phyloP scores from a whole-genome alignment of 1,140 invertebrate genomes.

The Temnothorax nylanderi region DNA sequence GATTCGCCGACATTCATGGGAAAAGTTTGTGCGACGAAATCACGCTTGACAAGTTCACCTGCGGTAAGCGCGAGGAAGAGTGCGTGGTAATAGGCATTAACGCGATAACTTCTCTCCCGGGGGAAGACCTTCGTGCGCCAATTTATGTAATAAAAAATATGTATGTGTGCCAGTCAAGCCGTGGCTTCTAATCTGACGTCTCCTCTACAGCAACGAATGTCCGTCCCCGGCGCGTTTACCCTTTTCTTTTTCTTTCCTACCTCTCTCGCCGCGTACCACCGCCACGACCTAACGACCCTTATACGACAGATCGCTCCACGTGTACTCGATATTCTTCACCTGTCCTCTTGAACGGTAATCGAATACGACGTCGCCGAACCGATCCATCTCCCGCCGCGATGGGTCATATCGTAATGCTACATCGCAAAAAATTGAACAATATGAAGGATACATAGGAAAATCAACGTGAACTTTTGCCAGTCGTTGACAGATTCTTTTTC shows the following conservation, averaged over 20 bases:
- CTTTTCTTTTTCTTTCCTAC: constrained; percentile 10
- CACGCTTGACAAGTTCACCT: constrained; percentile 25
- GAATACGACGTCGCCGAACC: constrained; percentile 56
- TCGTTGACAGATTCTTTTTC: background rate
- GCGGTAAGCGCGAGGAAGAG: constrained; percentile 38
- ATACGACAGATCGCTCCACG: constrained; percentile 38
- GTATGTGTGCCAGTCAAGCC: constrained; percentile 83
- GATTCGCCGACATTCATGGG: background rate
- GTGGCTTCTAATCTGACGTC: constrained; percentile 84
- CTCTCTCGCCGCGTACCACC: constrained; percentile 22
- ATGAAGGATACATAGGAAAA: background rate
- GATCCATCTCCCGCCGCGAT: constrained; percentile 44
- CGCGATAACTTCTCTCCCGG: constrained; percentile 78
- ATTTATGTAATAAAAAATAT: constrained; percentile 85
- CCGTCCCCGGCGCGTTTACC: constrained; percentile 66
- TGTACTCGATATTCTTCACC: constrained; percentile 63
- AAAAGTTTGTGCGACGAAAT: constrained; percentile 46
- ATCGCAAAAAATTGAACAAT: constrained; percentile 43
- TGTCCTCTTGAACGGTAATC: constrained; percentile 69
- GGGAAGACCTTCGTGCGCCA: constrained; percentile 79
- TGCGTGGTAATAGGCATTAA: constrained; percentile 80
- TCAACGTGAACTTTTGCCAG: background rate
- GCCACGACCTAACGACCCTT: constrained; percentile 25
- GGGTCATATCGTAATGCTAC: background rate
- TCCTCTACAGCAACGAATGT: constrained; percentile 71